Base-by-base conservation (phyloP, 2,113 vertebrate species). In the Strix uralensis region DNA sequence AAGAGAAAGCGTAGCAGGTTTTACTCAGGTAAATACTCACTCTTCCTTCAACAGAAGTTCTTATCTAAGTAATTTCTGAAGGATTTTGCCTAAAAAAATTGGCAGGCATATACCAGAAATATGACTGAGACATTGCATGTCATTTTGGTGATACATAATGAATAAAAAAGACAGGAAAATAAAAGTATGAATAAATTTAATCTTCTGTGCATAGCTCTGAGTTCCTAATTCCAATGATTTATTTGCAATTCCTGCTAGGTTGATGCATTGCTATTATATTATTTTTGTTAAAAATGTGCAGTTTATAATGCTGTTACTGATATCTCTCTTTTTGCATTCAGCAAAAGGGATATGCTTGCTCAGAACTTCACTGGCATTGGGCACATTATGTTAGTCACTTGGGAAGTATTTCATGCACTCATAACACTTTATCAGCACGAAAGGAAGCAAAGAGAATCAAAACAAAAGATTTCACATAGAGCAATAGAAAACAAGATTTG, bases 391-490 rank as follows among this genome's bases (percentile, higher is more conserved):
- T 72, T 69, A 87, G 77, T 94, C 95, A 80, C 81, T 92, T 89
- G 83, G 94, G 94, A 95, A 94, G 88, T 91, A 75, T 94, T 94
- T 95, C 46, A 80, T 89, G 46, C 70, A 69, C 81, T 92, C 61
- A 65, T 87, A 94, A 91, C 65, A 82, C 73, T 95, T 94, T 91
- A 95, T 91, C 91, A 94, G 84, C 73, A 91, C 0, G 2, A 95
- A 87, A 91, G 81, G 77, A 95, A 94, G 49, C 52, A 85, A 13
- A 72, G 81, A 95, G 42, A 82, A 97, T 75, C 80, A 94, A 96
- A 96, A 94, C 81, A 95, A 94, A 92, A 92, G 83, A 59, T 92
- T 94, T 92, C 66, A 87, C 54, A 69, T 57, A 89, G 65, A 88
- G 89, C 57, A 85, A 81, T 52, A 87, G 58, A 75, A 95, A 95